Evolutionary conservation across 2,797 vertebrate species (phyloP).

Genomic region (Sebastolobus alascanus): DNA sequence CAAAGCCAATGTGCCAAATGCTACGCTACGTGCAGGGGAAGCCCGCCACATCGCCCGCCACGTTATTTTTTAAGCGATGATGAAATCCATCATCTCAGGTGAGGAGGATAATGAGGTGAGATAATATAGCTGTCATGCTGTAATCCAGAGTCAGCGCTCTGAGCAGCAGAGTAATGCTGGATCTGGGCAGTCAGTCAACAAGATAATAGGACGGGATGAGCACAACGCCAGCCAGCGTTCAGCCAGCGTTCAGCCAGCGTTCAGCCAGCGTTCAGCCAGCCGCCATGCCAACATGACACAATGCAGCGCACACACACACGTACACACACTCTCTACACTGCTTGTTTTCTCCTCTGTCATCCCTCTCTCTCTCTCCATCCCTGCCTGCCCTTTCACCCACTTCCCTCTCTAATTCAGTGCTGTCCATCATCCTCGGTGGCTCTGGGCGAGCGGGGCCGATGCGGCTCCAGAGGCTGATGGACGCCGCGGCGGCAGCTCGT

Average conservation of each 20-base stretch:
- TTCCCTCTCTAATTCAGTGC: slow-evolving; percentile 37
- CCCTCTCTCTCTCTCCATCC: slow-evolving; percentile 2
- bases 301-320: slow-evolving; percentile 9
- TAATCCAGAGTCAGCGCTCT: slow-evolving; percentile 53
- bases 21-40: slow-evolving; percentile 18
- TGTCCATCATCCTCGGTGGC: slow-evolving; percentile 41
- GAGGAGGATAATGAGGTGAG: slow-evolving; percentile 64
- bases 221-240: neutral
- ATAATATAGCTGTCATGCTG: slow-evolving; percentile 62
- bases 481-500: neutral
- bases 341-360: neutral
- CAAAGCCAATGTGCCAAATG: neutral
- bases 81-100: slow-evolving; percentile 55
- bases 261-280: slow-evolving; percentile 8
- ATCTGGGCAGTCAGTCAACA: slow-evolving; percentile 62
- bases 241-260: too few species aligned
- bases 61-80: slow-evolving; percentile 18
- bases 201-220: slow-evolving; percentile 61
- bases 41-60: neutral
- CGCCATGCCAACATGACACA: slow-evolving; percentile 44
- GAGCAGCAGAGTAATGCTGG: slow-evolving; percentile 40
- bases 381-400: slow-evolving; percentile 50
- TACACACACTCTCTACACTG: slow-evolving; percentile 2
- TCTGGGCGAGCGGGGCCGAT: neutral
- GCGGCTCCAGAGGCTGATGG: slow-evolving; percentile 34